Base-by-base conservation (phyloP, 2,113 vertebrate genomes). In the Phainopepla nitens region DNA sequence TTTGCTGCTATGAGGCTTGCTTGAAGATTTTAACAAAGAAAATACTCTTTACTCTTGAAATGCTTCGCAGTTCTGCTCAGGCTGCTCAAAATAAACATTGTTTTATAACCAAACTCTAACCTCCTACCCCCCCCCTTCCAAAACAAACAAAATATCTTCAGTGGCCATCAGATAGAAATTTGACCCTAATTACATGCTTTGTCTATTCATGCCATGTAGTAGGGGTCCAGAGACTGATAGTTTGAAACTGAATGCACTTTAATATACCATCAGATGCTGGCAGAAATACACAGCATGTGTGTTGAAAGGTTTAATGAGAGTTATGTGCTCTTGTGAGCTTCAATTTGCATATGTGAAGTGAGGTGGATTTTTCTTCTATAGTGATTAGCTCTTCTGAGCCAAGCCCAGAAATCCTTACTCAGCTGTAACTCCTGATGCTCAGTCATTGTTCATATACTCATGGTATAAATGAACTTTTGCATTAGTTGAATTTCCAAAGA, bases 11-110 rank as follows among this genome's bases (percentile, higher is more conserved):
- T 3, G 29, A 96, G 68, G 61, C 87, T 93, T 35, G 62, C 84
- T 94, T 96, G 60, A 95, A 91, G 88, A 82, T 91, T 96, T 96
- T 87, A 87, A 96, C 93, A 96, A 97, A 97, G 92, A 87, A 95
- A 97, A 97, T 96, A 93, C 51, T 96, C 93, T 96, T 93, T 92
- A 66, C 66, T 90, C 66, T 87, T 58, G 15, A 95, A 96, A 92
- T 69, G 50, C 89, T 94, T 96, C 28, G 31, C 76, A 89, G 56
- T 94, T 91, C 83, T 9, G 6, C 58, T 50, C 62, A 58, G 88
- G 71, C 84, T 91, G 83, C 89, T 96, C 57, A 95, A 90, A 93
- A 94, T 94, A 95, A 97, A 97, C 89, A 87, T 80, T 92, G 92
- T 57, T 95, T 96, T 96, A 92, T 65, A 96, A 94, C 41, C 39